Evolutionary conservation across 92 coral and sea anemone species (phyloP), one percentile per base, ranked within the genome.

Genomic region (Palythoa grandiflora): DNA sequence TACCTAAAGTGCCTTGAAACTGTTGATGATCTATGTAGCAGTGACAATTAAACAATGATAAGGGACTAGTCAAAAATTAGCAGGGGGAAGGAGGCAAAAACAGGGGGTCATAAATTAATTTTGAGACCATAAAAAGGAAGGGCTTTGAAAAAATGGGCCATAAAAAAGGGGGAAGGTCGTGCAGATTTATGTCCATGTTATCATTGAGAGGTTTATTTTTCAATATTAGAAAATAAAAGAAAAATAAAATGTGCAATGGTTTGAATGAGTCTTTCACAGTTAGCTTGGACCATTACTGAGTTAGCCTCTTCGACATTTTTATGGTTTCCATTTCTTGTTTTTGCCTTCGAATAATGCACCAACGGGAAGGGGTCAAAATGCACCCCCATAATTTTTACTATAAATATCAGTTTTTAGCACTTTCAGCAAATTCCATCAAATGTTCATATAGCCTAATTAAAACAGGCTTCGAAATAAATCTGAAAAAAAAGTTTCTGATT

Each of bases 1-100:
- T 68, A 68, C 44, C 44, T 68, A 11, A 68, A 9, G 16, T 68
- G 74, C 74, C 74, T 68, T 68, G 74, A 68, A 68, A 68, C 47
- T 68, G 44, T 68, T 68, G 74, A 28, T 68, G 44, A 21, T 68
- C 73, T 35, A 68, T 21, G 73, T 68, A 68, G 13, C 44, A 68
- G 74, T 28, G 44, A 68, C 3, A 68, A 68, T 68, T 68, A 13
- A 5, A 68, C 74, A 68, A 28, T 10, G 16, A 35, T 68, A 37
- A 28, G 15, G 74, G 74, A 37, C 3, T 28, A 68, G 74, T 68
- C 47, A 63, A 63, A 16, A 63, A 16, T 63, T 63, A 16, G 35
- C 36, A 68, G 44, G 28, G 74, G 44, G 15, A 68, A 28, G 44
- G 17, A 36, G 44, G 44, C 28, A 40, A 5, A 68, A 68, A 68